Percentiles rank a stretch among this genome's conserved stretches.
These are phyloP conservation scores for Daboia siamensis DNA, from an alignment of 2,113 vertebrate genomes.

Conservation along the genomic window DNA sequence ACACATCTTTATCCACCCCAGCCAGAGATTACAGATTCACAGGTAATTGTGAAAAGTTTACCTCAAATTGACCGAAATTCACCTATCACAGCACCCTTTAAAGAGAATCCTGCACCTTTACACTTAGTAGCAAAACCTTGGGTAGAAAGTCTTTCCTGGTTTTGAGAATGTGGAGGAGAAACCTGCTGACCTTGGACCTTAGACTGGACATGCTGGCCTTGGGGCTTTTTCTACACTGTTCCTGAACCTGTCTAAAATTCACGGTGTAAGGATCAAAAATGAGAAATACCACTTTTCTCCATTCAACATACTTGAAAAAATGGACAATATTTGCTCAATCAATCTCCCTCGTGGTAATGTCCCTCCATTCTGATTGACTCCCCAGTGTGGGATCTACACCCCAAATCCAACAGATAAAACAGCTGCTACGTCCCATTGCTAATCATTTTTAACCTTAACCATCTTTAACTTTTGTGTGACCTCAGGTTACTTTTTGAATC, in stretches of 20 bases:
- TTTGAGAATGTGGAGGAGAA: not conserved
- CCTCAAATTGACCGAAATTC: not conserved
- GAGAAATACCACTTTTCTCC: not conserved
- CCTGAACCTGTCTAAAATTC: not conserved
- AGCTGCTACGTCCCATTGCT: not conserved
- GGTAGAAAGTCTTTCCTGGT: not conserved
- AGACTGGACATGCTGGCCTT: not conserved
- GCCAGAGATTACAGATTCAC: not conserved
- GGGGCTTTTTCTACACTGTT: not conserved
- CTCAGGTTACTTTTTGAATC: not conserved
- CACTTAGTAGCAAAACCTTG: not conserved
- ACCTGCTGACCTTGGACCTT: not conserved
- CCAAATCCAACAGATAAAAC: not conserved
- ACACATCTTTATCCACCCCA: slow-evolving; percentile 26
- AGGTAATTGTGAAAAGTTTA: not conserved
- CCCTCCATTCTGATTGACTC: not conserved
- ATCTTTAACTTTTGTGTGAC: not conserved
- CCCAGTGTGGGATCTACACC: not conserved
- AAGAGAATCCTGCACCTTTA: not conserved
- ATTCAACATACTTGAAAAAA: not conserved
- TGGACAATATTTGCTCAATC: not conserved
- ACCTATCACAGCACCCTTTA: slow-evolving; percentile 1
- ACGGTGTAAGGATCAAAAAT: not conserved
- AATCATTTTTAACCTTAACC: not conserved
- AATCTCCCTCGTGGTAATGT: not conserved